Evolutionary conservation across 2,888 invertebrate species (phyloP).

Genomic region (Lordiphosa fenestrarum): DNA sequence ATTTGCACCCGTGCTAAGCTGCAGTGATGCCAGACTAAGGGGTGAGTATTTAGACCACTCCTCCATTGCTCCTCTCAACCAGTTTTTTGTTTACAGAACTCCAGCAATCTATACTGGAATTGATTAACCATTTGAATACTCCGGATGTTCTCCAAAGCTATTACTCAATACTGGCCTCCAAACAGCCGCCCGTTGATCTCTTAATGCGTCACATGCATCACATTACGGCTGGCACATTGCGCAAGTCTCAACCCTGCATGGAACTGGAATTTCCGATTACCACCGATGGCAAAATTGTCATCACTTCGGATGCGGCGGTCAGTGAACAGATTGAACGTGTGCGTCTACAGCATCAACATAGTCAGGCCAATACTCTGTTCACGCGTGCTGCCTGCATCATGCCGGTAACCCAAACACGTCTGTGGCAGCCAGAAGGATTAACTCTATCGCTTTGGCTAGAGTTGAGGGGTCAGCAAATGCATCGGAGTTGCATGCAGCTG

Average conservation of each 20-base stretch:
- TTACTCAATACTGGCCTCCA: constrained; percentile 83
- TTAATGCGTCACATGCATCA: constrained; percentile 82
- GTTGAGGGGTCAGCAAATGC: constrained; percentile 63
- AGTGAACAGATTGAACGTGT: constrained; percentile 77
- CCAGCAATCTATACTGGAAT: constrained; percentile 84
- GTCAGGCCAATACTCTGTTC: constrained; percentile 75
- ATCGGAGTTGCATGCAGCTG: constrained; percentile 67
- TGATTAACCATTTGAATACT: constrained; percentile 81
- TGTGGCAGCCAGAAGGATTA: constrained; percentile 77
- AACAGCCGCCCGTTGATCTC: constrained; percentile 82
- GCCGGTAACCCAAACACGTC: constrained; percentile 75
- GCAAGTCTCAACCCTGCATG: constrained; percentile 74
- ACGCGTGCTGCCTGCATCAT: constrained; percentile 77
- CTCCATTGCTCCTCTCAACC: neutral
- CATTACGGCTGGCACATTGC: constrained; percentile 67
- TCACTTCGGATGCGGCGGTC: constrained; percentile 66
- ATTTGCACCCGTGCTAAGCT: constrained; percentile 76
- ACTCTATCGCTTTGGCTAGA: constrained; percentile 79
- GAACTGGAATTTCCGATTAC: constrained; percentile 77
- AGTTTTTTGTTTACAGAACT: constrained; percentile 81
- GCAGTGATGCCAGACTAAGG: constrained; percentile 69
- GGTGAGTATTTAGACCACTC: constrained; percentile 45
- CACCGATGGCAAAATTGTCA: constrained; percentile 74
- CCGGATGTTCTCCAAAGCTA: constrained; percentile 82
- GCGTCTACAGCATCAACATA: constrained; percentile 73